Base-by-base conservation (phyloP, 2,797 vertebrate genomes). In the Helostoma temminkii region DNA sequence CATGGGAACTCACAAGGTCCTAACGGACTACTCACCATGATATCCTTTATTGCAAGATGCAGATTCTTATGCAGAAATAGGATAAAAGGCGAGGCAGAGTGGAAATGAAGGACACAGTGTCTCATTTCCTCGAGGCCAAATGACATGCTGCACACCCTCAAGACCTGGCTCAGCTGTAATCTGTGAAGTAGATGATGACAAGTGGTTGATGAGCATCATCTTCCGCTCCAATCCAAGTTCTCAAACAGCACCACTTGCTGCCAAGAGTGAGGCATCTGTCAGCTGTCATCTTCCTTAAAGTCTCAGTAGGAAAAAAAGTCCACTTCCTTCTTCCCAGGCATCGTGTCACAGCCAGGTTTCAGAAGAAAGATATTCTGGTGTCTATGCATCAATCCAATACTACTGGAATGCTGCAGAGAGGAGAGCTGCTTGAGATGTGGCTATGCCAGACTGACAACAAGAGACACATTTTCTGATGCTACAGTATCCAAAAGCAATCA, bases 371-470 rank as follows among this genome's bases (percentile, higher is more conserved):
- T 74, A 34, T 72, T 78, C 74, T 79, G 82, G 62, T 76, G 82
- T 78, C 87, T n/a, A n/a, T n/a, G n/a, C 85, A 90, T 91, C 88
- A 83, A 65, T 82, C 87, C 74, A 88, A 89, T 75, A 39, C 62
- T 59, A n/a, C 34, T 69, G 78, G 77, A 83, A 71, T 53, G 73
- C 66, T 42, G 64, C 76, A 39, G 69, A 74, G 58, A 25, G 63
- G 57, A 59, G 62, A 89, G 76, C 80, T 64, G 82, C 83, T 77
- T 82, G 80, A 85, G 78, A 82, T 65, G 53, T 43, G 50, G 26
- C 32, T 45, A 25, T 12, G 19, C 81, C 81, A 87, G 83, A 71
- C 30, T 55, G 75, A 82, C 78, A 60, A 80, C 47, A 64, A 82
- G 72, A 80, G 52, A 78, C 74, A 63, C 37, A 75, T 78, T 83